Base-by-base conservation (phyloP, 2,797 vertebrate species). In the Sebastes matsubarae region DNA sequence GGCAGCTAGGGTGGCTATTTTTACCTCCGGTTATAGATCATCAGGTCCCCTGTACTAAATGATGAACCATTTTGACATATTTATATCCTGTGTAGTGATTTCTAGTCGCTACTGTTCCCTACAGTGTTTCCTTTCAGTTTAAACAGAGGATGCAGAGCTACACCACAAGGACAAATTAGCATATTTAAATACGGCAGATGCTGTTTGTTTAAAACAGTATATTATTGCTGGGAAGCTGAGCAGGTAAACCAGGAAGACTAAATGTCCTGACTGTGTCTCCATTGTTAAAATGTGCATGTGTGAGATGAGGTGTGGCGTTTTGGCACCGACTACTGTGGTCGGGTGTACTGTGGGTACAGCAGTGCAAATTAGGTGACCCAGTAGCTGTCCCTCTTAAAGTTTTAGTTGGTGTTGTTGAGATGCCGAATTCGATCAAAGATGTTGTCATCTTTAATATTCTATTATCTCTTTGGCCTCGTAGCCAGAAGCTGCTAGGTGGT, bases 1-100 rank as follows among this genome's bases (percentile, higher is more conserved):
- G 59, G 78, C 75, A 72, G 77, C 68, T 68, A 36, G 63, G 77
- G 30, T 22, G 42, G 61, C 72, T 93, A 93, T 94, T 93, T 94
- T 91, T 91, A 90, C 72, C 63, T 42, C 25, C 16, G 38, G 42
- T 82, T 83, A 72, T 81, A 85, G 70, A 84, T 92, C 75, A 84
- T 77, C 64, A 73, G 74, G 68, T 91, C 75, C 77, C 73, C 65
- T 38, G 65, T 66, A 58, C 63, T 60, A 50, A 22, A 8, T 11
- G 25, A 27, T 22, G 3, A 18, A 14, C 20, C 18, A 22, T 42
- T 46, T 72, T 14, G 12, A 24, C 7, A 34, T 24, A n/a, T 68
- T 52, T 8, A 59, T 46, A 22, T 57, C n/a, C n/a, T 30, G 6
- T 68, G 3, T 24, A 14, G n/a, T 18, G n/a, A 57, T 73, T 61